phyloP scores from a whole-genome alignment of 2,113 vertebrate species.

The Malurus cyaneus region DNA sequence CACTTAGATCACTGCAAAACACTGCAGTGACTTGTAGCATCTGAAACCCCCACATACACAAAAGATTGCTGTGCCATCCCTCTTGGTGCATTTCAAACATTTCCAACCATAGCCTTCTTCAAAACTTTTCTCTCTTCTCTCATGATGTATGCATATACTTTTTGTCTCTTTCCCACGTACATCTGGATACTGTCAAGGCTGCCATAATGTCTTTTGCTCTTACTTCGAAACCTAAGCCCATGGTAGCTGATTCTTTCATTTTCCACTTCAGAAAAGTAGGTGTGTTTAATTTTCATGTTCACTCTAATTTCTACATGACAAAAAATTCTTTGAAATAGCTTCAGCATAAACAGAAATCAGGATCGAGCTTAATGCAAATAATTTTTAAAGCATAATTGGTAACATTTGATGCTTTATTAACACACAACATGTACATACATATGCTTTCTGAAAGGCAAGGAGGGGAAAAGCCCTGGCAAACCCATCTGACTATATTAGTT shows the following conservation, averaged over 20 bases:
- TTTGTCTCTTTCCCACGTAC: background rate
- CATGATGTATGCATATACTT: background rate
- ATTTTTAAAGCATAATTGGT: background rate
- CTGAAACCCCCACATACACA: background rate
- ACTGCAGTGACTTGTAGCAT: background rate
- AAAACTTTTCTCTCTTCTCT: background rate
- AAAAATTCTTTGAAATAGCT: background rate
- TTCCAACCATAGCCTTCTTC: background rate
- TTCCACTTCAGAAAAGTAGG: background rate
- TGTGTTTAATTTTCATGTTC: background rate
- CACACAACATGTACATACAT: background rate
- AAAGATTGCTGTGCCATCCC: background rate
- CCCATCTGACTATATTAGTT: background rate
- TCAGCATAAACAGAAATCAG: background rate
- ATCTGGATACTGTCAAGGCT: background rate
- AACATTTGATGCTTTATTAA: background rate
- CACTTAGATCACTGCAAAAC: slow-evolving; percentile 18
- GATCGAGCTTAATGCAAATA: background rate
- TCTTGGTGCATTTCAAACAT: background rate
- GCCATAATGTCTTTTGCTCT: background rate
- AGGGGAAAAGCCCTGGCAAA: background rate
- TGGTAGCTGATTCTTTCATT: background rate
- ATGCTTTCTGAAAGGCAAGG: background rate
- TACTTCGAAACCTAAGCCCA: background rate
- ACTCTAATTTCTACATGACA: background rate